Percentiles rank a stretch among this genome's conserved stretches.
Evolutionary conservation across 2,888 invertebrate genomes (phyloP).

Genomic region (Ophion costatus): DNA sequence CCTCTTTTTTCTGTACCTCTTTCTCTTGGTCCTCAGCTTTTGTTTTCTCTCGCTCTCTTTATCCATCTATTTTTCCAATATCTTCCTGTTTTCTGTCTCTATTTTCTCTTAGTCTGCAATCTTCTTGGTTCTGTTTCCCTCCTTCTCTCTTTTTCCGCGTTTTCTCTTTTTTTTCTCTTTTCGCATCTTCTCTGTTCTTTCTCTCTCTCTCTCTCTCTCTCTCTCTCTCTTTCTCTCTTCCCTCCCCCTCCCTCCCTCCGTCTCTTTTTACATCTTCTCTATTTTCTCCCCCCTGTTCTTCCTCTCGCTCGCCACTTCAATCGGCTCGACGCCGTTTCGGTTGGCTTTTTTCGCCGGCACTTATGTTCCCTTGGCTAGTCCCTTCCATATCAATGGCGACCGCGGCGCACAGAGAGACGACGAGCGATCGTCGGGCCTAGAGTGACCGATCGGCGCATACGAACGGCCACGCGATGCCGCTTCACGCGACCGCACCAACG

Average conservation of each 20-base stretch:
- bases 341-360: slow-evolving; percentile 66
- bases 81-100: too few relatives aligned
- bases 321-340: slow-evolving; percentile 61
- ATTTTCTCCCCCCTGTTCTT: neutral
- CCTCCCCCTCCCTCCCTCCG: slow-evolving; percentile 41
- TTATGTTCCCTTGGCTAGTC: slow-evolving; percentile 28
- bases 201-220: too few relatives aligned
- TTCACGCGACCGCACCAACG: neutral
- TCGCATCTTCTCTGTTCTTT: too few relatives aligned
- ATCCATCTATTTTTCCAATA: too few relatives aligned
- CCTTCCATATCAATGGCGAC: slow-evolving; percentile 55
- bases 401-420: neutral
- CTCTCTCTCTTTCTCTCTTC: slow-evolving; percentile 48
- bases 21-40: too few relatives aligned
- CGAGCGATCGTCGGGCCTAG: neutral
- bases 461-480: neutral
- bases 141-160: too few relatives aligned
- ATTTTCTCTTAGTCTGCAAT: too few relatives aligned
- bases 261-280: neutral
- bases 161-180: too few relatives aligned
- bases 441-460: slow-evolving; percentile 23
- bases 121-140: too few relatives aligned
- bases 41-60: too few relatives aligned
- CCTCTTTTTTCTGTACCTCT: too few relatives aligned
- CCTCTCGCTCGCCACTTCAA: slow-evolving; percentile 54